A percentile compares a stretch with the other conserved stretches of the same genome.
These are phyloP conservation scores for Ptychoptera albimana DNA, from an alignment of 2,888 invertebrate genomes.

Conservation along the genomic window DNA sequence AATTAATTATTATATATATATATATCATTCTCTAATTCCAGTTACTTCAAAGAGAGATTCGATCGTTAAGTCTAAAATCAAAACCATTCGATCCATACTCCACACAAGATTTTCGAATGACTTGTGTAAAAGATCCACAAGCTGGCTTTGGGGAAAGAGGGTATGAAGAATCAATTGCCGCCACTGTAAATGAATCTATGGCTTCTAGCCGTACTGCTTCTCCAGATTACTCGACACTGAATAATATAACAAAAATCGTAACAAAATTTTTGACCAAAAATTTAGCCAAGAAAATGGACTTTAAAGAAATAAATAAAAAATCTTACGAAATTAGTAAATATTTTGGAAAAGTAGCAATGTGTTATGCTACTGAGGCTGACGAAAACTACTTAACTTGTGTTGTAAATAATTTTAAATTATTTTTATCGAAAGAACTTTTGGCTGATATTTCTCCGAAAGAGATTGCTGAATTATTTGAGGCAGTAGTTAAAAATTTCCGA, in stretches of 20 bases:
- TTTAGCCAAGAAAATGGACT: conserved; percentile 17
- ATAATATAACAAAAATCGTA: conserved; percentile 22
- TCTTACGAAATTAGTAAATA: conserved; percentile 22
- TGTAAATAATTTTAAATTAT: conserved; percentile 20
- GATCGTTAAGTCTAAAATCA: conserved; percentile 22
- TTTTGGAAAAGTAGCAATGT: conserved; percentile 24
- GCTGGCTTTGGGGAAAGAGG: conserved; percentile 13
- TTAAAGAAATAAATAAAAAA: conserved; percentile 21
- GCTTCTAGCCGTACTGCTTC: conserved; percentile 13
- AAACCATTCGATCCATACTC: conserved; percentile 20
- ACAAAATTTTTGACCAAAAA: conserved; percentile 20
- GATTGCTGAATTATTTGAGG: conserved; percentile 20
- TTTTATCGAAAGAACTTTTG: conserved; percentile 25
- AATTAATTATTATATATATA: neutral
- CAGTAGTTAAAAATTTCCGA: conserved; percentile 21
- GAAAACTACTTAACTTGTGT: conserved; percentile 23
- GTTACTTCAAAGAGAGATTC: conserved; percentile 25
- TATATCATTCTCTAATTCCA: conserved; percentile 8
- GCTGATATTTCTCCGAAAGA: conserved; percentile 19
- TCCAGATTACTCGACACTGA: conserved; percentile 16
- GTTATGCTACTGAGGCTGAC: conserved; percentile 21
- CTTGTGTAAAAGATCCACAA: conserved; percentile 6
- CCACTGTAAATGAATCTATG: conserved; percentile 18
- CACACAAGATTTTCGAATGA: conserved; percentile 6
- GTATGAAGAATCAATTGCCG: conserved; percentile 10